phyloP scores from a whole-genome alignment of 1,140 invertebrate species.

The Hesperophylax magnus region DNA sequence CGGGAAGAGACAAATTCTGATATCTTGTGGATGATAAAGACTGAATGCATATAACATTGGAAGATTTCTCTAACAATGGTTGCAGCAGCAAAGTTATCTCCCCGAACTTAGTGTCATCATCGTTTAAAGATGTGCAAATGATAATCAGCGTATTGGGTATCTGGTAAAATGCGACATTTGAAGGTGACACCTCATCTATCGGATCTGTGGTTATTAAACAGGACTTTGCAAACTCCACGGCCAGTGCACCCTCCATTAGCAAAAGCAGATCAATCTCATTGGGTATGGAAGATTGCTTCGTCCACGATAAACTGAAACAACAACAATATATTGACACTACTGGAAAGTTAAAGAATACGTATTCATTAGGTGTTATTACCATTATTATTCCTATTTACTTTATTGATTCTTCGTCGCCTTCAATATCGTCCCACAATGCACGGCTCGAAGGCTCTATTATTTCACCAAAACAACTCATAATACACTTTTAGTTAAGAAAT shows the following conservation, averaged over 20 bases:
- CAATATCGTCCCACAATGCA: constrained; percentile 41
- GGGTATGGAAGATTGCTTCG: neutral
- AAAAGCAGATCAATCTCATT: constrained; percentile 35
- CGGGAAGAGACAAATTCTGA: constrained; percentile 28
- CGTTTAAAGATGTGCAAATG: constrained; percentile 47
- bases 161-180: constrained; percentile 29
- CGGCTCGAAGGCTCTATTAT: constrained; percentile 44
- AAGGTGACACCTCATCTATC: constrained; percentile 23
- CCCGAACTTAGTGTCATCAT: constrained; percentile 31
- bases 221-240: constrained; percentile 48
- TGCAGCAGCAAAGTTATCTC: constrained; percentile 47
- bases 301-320: constrained; percentile 51
- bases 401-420: constrained; percentile 14
- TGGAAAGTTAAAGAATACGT: neutral
- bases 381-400: constrained; percentile 17
- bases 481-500: no score
- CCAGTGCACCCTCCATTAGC: constrained; percentile 45
- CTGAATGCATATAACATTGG: constrained; percentile 40
- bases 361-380: neutral
- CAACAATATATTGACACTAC: constrained; percentile 6
- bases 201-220: constrained; percentile 36
- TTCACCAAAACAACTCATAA: constrained; percentile 45
- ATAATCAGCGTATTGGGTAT: constrained; percentile 5
- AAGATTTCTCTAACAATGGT: constrained; percentile 26
- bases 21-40: constrained; percentile 38